Conservation (phyloP, 2,113 vertebrate genomes). For the Grus americana region DNA sequence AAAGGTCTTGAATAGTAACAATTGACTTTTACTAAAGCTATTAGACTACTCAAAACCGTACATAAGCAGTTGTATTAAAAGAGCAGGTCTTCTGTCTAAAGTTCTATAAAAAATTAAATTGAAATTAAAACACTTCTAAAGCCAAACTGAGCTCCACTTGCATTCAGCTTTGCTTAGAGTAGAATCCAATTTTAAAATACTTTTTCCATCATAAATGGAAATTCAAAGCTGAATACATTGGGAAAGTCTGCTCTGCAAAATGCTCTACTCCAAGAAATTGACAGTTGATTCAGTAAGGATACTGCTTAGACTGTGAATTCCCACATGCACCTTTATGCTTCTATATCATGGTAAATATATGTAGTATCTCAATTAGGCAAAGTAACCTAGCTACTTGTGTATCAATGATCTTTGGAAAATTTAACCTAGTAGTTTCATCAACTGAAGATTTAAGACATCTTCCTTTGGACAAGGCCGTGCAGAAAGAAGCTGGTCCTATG, state of each 20-base stretch:
- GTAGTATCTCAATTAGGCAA: background rate
- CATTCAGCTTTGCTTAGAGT: background rate
- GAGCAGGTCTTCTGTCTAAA: background rate
- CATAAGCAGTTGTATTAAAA: background rate
- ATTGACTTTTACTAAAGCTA: background rate
- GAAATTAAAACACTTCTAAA: background rate
- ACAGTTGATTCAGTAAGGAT: background rate
- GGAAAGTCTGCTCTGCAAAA: background rate
- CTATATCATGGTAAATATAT: background rate
- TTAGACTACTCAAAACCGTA: background rate
- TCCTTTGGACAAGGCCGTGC: background rate
- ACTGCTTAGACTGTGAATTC: background rate
- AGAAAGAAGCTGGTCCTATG: background rate
- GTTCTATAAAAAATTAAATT: background rate
- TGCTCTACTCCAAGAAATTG: background rate
- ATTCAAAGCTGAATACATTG: background rate
- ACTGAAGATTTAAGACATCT: background rate
- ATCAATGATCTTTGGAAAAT: background rate
- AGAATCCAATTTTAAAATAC: background rate
- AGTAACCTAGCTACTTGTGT: background rate
- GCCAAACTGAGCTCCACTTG: background rate
- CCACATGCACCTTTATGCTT: background rate
- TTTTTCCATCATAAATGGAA: background rate
- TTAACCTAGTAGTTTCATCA: background rate
- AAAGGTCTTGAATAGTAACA: background rate